Evolutionary conservation across 2,888 invertebrate species (phyloP).

Genomic region (Fragum sueziense): DNA sequence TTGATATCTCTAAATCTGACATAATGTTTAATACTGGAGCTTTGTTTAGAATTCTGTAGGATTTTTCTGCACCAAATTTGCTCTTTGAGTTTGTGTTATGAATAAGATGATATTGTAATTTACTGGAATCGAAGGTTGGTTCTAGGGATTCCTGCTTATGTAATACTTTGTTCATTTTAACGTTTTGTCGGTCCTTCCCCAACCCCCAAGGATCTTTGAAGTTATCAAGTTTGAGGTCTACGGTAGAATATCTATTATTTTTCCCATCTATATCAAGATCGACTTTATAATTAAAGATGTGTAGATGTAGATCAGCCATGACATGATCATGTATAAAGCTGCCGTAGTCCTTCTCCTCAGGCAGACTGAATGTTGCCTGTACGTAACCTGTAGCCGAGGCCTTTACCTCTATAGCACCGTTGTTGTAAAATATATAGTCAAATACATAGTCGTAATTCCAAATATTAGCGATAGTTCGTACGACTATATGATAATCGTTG

Average conservation of each 20-base stretch:
- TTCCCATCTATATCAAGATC: constrained; percentile 73
- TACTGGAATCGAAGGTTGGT: constrained; percentile 18
- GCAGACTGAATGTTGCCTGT: constrained; percentile 60
- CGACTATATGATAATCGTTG: constrained; percentile 67
- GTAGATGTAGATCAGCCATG: constrained; percentile 70
- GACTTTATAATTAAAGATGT: constrained; percentile 73
- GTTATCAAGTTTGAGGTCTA: constrained; percentile 55
- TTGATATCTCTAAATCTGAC: constrained; percentile 47
- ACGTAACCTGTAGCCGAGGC: constrained; percentile 72
- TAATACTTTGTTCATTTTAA: constrained; percentile 18
- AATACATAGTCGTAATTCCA: constrained; percentile 76
- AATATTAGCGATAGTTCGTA: constrained; percentile 68
- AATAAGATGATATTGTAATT: constrained; percentile 44
- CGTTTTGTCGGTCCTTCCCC: constrained; percentile 32
- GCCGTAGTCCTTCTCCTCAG: constrained; percentile 62
- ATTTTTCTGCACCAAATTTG: constrained; percentile 40
- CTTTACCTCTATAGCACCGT: constrained; percentile 71
- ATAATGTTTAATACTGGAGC: constrained; percentile 64
- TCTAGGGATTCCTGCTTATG: constrained; percentile 27
- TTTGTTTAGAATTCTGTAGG: constrained; percentile 66
- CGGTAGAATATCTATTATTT: constrained; percentile 64
- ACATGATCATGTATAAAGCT: constrained; percentile 59
- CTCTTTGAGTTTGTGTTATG: constrained; percentile 30
- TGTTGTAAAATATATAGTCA: constrained; percentile 74
- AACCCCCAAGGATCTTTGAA: constrained; percentile 49